Evolutionary conservation across 30 jellyfish, hydroid and myxozoan genomes (phyloP).

Genomic region (Hydra vulgaris): DNA sequence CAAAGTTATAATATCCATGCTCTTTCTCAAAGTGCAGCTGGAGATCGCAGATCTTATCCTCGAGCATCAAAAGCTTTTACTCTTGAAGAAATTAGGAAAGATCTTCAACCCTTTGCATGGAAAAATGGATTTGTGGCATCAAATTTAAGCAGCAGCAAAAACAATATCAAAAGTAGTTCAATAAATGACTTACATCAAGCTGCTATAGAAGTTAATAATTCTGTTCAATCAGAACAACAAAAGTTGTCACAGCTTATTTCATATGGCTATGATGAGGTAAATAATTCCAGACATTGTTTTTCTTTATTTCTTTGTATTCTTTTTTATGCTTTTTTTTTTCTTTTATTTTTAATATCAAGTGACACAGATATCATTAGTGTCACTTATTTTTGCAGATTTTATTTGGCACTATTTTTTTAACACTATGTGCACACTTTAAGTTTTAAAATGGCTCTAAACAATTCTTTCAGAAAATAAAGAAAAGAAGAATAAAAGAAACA

Average conservation of each 20-base stretch:
- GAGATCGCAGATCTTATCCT: constrained; percentile 34
- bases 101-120: constrained; percentile 29
- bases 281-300: too few species aligned
- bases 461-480: too few species aligned
- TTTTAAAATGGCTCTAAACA: too few species aligned
- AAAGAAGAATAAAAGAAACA: too few species aligned
- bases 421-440: too few species aligned
- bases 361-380: too few species aligned
- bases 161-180: constrained; percentile 17
- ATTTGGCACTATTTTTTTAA: too few species aligned
- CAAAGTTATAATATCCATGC: constrained; percentile 18
- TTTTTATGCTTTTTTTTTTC: too few species aligned
- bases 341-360: too few species aligned
- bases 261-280: constrained; percentile 34
- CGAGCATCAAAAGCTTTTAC: constrained; percentile 27
- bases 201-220: neutral
- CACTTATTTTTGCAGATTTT: too few species aligned
- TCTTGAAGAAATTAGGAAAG: constrained; percentile 27
- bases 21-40: constrained; percentile 34
- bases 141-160: neutral
- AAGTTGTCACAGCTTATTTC: constrained; percentile 18
- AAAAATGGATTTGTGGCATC: constrained; percentile 4
- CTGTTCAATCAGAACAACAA: constrained; percentile 14
- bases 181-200: constrained; percentile 22
- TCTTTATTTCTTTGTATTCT: too few species aligned